A percentile compares a stretch with the other conserved stretches of the same genome.
Conservation (phyloP, 2,113 vertebrate species). For the Sander lucioperca region DNA sequence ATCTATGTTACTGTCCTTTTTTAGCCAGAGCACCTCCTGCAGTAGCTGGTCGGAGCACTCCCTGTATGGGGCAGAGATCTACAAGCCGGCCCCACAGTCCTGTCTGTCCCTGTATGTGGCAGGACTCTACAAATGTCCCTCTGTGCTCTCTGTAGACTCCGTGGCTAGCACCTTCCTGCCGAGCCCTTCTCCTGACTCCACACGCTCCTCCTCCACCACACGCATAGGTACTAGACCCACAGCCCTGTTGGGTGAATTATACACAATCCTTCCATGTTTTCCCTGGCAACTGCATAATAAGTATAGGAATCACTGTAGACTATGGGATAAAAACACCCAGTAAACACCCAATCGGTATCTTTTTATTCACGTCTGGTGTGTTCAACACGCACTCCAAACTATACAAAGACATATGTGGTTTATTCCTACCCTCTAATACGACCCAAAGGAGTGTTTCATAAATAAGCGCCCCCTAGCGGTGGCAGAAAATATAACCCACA, state of each 20-base stretch:
- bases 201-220: conserved; percentile 77
- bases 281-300: not conserved
- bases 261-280: not conserved
- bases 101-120: not conserved
- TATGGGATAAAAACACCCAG: not conserved
- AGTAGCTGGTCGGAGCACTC: conserved; percentile 78
- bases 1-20: not conserved
- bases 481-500: no score
- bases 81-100: conserved; percentile 1
- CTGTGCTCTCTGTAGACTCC: conserved; percentile 74
- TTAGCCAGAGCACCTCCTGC: conserved; percentile 73
- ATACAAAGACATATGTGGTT: no score
- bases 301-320: not conserved
- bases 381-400: no score
- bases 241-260: not conserved
- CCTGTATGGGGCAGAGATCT: conserved; percentile 29
- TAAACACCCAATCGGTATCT: not conserved
- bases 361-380: not conserved
- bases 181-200: conserved; percentile 75
- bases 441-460: no score
- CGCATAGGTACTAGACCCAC: conserved; percentile 79
- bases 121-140: conserved; percentile 68
- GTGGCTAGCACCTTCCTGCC: conserved; percentile 82
- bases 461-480: no score
- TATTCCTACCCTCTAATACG: no score